These are phyloP conservation scores for Ictalurus punctatus DNA, from an alignment of 2,113 vertebrate species.

Conservation along the genomic window DNA sequence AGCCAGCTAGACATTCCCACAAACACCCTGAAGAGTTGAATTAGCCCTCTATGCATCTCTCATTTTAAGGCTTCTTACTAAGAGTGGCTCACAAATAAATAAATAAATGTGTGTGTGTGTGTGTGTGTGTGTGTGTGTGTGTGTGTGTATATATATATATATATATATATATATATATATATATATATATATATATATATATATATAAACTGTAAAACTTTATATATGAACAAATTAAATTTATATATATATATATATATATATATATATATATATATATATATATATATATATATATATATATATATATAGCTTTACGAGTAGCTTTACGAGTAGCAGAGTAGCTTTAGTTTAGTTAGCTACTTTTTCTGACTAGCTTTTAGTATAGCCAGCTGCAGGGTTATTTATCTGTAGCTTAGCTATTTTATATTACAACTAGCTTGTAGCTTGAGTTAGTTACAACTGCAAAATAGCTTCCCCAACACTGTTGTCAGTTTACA, in stretches of 20 bases:
- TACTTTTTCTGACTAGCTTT: not conserved
- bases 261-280: no score
- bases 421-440: not conserved
- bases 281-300: no score
- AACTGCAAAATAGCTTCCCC: not conserved
- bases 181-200: no score
- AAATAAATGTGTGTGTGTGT: no score
- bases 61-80: not conserved
- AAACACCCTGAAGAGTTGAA: not conserved
- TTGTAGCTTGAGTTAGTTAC: not conserved
- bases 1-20: not conserved
- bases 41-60: not conserved
- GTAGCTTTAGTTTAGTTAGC: not conserved
- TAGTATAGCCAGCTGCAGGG: not conserved
- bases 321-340: no score
- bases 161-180: no score
- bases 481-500: not conserved
- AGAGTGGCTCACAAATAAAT: not conserved
- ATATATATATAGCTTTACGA: no score
- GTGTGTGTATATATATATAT: no score
- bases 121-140: no score
- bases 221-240: no score
- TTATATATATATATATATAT: no score
- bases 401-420: not conserved
- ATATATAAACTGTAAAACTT: no score